Base-by-base conservation (phyloP, 2,888 invertebrate genomes). In the Lasius fuliginosus region DNA sequence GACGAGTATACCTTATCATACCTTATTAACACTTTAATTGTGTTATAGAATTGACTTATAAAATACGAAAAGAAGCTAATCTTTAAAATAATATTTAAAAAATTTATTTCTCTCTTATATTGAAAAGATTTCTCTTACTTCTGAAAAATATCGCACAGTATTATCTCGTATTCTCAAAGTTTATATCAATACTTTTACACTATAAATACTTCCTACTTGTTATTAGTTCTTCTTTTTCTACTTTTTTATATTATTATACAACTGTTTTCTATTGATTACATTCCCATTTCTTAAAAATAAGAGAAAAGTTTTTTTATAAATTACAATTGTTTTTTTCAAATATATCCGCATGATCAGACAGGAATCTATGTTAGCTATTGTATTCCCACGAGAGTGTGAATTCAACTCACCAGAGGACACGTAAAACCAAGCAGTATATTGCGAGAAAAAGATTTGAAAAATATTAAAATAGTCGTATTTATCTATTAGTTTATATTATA, bases 261-360 rank as follows among this genome's bases (percentile, higher is more conserved):
- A 53, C 23, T 75, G 3, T 5, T 27, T 67, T 40, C 1, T 1
- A 8, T 42, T 60, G 1, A 53, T 76, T 36, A 42, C 11, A 60
- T 18, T 40, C 42, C 1, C n/a, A 49, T 56, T 11, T 73, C 23
- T 23, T 4, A 23, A 15, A 53, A 40, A 27, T 49, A 0, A 49
- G 5, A 18, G 1, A 27, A 76, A 88, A 53, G 27, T 49, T n/a
- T 23, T 3, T 30, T 40, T 23, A 56, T 2, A 27, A 40, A 64
- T 40, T 53, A 76, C 68, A 79, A 73, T 85, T 82, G 60, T 71
- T 68, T 77, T 82, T 76, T 62, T 82, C 30, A 36, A 81, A 87
- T 85, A 88, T 89, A 87, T 82, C 33, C 68, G 58, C 49, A 79
- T 76, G 89, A 90, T 89, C 90, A 87, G 84, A 86, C 82, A 90